Conservation (phyloP, 1,140 invertebrate species). For the Megalonaias nervosa region DNA sequence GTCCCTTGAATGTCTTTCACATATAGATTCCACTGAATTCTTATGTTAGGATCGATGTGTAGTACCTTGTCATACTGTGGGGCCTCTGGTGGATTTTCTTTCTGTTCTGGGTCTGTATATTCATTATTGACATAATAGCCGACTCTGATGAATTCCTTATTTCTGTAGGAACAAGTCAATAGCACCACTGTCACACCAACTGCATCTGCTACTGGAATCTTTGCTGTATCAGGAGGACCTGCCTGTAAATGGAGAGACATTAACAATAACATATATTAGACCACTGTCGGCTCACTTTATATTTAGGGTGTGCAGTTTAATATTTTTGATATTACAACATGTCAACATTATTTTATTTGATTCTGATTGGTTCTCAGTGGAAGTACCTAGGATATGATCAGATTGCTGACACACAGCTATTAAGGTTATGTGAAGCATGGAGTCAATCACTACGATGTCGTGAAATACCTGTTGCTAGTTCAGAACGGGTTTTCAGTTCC, state of each 20-base stretch:
- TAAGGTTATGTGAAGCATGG: no score
- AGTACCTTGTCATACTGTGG: constrained; percentile 93
- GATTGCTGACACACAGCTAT: no score
- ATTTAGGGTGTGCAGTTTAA: no score
- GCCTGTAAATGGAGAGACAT: constrained; percentile 78
- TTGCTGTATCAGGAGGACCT: constrained; percentile 92
- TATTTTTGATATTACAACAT: not conserved
- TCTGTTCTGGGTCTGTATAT: constrained; percentile 93
- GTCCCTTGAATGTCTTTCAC: no score
- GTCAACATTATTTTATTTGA: not conserved
- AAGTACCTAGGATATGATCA: no score
- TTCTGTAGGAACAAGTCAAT: constrained; percentile 93
- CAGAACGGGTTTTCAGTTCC: no score
- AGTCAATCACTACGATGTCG: no score
- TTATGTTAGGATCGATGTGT: no score
- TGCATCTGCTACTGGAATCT: constrained; percentile 96
- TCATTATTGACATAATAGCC: constrained; percentile 99
- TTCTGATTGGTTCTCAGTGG: no score
- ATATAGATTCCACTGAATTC: no score
- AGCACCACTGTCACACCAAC: constrained; percentile 98
- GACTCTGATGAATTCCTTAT: constrained; percentile 96
- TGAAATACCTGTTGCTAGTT: no score
- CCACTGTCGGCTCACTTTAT: no score
- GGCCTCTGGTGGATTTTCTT: constrained; percentile 93
- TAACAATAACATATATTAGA: not conserved